Evolutionary conservation across 2,888 invertebrate species (phyloP).

Genomic region (Leucozona laternaria): DNA sequence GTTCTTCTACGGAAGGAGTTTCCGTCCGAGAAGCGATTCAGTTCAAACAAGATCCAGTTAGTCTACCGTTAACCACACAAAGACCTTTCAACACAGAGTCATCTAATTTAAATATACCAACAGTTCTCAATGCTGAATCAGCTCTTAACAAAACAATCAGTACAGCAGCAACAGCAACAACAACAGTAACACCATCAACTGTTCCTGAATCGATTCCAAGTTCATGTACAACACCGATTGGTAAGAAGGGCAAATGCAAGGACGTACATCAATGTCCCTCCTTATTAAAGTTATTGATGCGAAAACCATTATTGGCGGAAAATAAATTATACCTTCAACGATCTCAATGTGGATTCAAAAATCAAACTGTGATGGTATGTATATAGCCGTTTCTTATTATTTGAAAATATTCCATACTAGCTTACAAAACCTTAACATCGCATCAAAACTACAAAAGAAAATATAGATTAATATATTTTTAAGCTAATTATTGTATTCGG

Average conservation of each 20-base stretch:
- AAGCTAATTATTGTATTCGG: no score
- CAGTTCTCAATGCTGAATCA: neutral
- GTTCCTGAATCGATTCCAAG: neutral
- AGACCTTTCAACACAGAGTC: neutral
- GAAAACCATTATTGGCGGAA: conserved; percentile 16
- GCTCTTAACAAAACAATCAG: neutral
- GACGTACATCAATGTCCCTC: conserved; percentile 21
- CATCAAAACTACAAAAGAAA: no score
- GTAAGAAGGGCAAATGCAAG: conserved; percentile 35
- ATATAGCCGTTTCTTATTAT: neutral
- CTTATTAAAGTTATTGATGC: neutral
- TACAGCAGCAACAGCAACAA: neutral
- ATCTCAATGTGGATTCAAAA: conserved; percentile 40
- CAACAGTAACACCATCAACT: neutral
- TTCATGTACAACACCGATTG: conserved; percentile 33
- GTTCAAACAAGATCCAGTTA: neutral
- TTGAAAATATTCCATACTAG: no score
- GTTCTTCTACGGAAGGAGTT: neutral
- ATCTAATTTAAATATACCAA: neutral
- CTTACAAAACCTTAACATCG: no score
- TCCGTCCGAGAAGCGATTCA: neutral
- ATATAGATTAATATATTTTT: no score
- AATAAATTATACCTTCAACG: conserved; percentile 35
- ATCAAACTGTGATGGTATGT: conserved; percentile 43
- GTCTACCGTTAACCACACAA: neutral